Evolutionary conservation across 2,888 invertebrate species (phyloP), one percentile per base, ranked within the genome.

Genomic region (Sarcophaga carnaria): DNA sequence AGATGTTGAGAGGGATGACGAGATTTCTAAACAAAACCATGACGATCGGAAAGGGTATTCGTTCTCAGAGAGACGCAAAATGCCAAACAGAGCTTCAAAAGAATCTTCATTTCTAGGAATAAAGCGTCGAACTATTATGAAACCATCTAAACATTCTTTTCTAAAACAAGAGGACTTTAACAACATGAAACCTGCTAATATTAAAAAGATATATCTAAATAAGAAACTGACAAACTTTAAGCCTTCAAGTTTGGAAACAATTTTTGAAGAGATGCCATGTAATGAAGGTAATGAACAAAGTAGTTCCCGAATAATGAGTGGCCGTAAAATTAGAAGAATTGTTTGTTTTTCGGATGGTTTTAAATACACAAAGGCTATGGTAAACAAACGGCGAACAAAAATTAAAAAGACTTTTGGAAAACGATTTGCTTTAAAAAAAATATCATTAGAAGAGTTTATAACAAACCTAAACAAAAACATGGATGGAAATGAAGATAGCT

Each of bases 371-470:
- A 93, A 93, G 69, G 90, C 89, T 14, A 88, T 92, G n/a, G 88
- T 91, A 2, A 93, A 92, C 71, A 91, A 91, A 22, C 89, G 93
- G 0, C 90, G 93, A 27, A 90, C 90, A 20, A 92, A 92, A 89
- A 91, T 93, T 0, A 93, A 92, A 80, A 92, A 91, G 83, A 90
- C 90, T 0, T 93, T 92, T 72, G 93, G 93, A 6, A 90, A 90
- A 37, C 77, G 88, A 12, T 90, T 90, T 22, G 89, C 90, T 0
- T 66, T 90, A 5, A 93, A 92, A 67, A 93, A 93, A 87, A 92
- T 93, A 62, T 90, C 91, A 6, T 88, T 93, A 84, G 89, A 89
- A 66, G 93, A 92, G 49, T 93, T 93, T 71, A 90, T 92, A 69
- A 90, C 91, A 69, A 90, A 91, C 20, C 87, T 93, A 17, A 92